Conservation (phyloP, 37 sponge, comb jelly and placozoan species). For the Ianthella basta region DNA sequence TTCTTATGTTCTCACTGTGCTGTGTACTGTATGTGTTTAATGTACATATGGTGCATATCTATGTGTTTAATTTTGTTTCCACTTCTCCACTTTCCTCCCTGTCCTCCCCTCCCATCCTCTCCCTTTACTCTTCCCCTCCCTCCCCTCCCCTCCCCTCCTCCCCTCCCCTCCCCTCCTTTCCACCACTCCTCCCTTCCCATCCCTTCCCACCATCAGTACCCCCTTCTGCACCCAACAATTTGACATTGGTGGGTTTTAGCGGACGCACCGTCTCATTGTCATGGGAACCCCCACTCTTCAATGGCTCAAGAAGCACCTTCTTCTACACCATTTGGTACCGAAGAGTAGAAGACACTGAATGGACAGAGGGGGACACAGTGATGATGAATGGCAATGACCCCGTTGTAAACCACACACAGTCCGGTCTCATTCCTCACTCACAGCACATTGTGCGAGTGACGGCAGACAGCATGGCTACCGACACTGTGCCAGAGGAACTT, state of each 20-base stretch:
- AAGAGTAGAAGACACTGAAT: not conserved
- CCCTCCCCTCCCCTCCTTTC: not conserved
- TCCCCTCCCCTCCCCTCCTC: not conserved
- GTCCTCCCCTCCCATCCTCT: too few relatives aligned
- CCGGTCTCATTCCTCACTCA: not conserved
- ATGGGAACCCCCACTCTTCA: not conserved
- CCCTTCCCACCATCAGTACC: not conserved
- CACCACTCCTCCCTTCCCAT: not conserved
- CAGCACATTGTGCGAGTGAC: not conserved
- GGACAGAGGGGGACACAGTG: not conserved
- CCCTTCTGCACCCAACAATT: not conserved
- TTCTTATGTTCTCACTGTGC: too few relatives aligned
- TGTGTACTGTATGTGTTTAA: too few relatives aligned
- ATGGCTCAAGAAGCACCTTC: not conserved
- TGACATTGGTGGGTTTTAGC: not conserved
- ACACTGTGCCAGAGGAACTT: not conserved
- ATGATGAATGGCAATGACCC: not conserved
- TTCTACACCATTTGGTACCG: not conserved
- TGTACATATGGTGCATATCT: too few relatives aligned
- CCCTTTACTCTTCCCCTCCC: not conserved
- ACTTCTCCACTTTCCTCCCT: too few relatives aligned
- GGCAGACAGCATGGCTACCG: constrained; percentile 5
- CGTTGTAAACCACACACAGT: not conserved
- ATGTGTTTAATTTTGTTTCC: too few relatives aligned
- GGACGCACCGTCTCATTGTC: not conserved